phyloP scores from a whole-genome alignment of 1,140 invertebrate species.

The Campoletis sonorensis region DNA sequence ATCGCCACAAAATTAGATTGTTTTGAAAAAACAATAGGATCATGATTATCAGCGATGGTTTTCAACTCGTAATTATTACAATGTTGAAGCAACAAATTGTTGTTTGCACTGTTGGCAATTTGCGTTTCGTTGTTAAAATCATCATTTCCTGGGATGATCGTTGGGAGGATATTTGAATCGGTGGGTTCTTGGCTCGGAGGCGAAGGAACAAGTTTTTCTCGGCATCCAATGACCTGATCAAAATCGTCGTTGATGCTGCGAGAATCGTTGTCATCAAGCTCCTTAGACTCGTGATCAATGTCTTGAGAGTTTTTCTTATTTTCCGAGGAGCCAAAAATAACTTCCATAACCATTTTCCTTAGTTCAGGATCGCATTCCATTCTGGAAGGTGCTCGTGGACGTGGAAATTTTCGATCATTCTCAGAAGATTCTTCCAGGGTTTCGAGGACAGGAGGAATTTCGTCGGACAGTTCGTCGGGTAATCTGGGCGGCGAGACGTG shows the following conservation, averaged over 20 bases:
- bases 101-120: neutral
- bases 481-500: slow-evolving; percentile 31
- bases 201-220: no score
- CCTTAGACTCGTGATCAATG: neutral
- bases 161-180: no score
- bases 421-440: neutral
- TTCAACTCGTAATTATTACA: neutral
- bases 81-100: neutral
- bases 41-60: neutral
- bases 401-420: neutral
- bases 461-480: slow-evolving; percentile 3
- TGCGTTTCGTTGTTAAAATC: neutral
- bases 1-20: neutral
- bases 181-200: no score
- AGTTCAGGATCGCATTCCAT: slow-evolving; percentile 58
- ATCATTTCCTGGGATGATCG: neutral
- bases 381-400: slow-evolving; percentile 18
- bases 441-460: neutral
- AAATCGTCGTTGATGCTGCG: neutral
- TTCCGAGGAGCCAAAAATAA: slow-evolving; percentile 63
- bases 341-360: slow-evolving; percentile 65
- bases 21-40: neutral
- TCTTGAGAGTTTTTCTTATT: neutral
- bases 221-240: no score
- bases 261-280: no score